A percentile compares a stretch with the other conserved stretches of the same genome.
These are phyloP conservation scores for Upupa epops DNA, from an alignment of 2,113 vertebrate species.

Conservation along the genomic window DNA sequence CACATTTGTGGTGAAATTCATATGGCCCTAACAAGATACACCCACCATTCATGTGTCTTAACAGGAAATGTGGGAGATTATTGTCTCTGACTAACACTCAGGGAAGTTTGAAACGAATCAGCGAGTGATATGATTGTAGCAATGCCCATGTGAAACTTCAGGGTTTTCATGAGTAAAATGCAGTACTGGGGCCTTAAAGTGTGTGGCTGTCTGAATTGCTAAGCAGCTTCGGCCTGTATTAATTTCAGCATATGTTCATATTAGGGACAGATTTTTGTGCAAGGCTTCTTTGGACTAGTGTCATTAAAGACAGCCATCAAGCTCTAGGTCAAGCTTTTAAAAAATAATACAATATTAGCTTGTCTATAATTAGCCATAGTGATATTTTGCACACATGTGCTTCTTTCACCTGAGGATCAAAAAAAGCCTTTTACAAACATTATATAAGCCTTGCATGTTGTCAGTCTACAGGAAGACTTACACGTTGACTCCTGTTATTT, in stretches of 20 bases:
- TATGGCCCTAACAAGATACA: background rate
- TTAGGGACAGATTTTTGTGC: background rate
- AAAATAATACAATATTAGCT: background rate
- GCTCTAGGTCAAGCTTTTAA: background rate
- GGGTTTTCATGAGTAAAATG: background rate
- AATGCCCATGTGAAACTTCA: background rate
- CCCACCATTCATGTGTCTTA: background rate
- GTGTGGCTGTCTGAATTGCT: background rate
- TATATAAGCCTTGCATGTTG: background rate
- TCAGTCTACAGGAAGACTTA: background rate
- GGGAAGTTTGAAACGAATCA: background rate
- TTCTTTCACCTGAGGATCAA: background rate
- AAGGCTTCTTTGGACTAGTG: background rate
- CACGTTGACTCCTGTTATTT: background rate
- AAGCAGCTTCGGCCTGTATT: slow-evolving; percentile 29
- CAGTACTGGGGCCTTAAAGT: background rate
- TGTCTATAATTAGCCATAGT: slow-evolving; percentile 19
- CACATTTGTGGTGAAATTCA: no score
- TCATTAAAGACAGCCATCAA: background rate
- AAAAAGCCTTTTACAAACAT: slow-evolving; percentile 1
- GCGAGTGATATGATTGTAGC: background rate
- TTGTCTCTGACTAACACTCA: background rate
- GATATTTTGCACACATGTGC: background rate
- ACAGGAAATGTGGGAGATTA: background rate
- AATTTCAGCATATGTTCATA: slow-evolving; percentile 31